Evolutionary conservation across 2,113 vertebrate genomes (phyloP).

Genomic region (Jaculus jaculus): DNA sequence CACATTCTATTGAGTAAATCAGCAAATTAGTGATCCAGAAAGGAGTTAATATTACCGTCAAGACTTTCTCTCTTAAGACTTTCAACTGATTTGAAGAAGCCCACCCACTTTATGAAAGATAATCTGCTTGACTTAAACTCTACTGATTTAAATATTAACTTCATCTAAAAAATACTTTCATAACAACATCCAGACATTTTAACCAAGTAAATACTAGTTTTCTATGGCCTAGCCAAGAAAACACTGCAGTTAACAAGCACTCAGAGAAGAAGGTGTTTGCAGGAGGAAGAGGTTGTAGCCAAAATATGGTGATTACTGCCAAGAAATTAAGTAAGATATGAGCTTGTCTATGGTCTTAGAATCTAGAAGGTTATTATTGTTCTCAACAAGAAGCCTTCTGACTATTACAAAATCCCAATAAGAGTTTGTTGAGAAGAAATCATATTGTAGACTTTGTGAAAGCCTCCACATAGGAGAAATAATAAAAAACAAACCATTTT

Average conservation of each 20-base stretch:
- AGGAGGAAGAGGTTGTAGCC: not conserved
- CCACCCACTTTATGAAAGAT: not conserved
- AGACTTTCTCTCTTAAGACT: not conserved
- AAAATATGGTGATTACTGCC: not conserved
- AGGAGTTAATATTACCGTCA: not conserved
- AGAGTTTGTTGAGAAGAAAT: constrained; percentile 3
- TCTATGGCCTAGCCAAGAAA: not conserved
- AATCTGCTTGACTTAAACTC: not conserved
- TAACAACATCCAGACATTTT: not conserved
- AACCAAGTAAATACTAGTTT: not conserved
- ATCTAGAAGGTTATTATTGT: not conserved
- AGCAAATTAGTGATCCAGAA: not conserved
- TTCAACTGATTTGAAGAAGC: not conserved
- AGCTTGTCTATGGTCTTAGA: not conserved
- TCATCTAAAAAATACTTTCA: not conserved
- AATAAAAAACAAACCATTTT: not conserved
- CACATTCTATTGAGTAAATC: not conserved
- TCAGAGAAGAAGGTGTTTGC: not conserved
- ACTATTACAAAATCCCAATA: not conserved
- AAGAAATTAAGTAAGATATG: not conserved
- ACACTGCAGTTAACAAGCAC: not conserved
- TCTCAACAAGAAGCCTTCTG: not conserved
- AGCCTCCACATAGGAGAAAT: not conserved
- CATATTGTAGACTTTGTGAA: not conserved
- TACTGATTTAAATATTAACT: not conserved